Evolutionary conservation across 2,113 vertebrate genomes (phyloP), one percentile per base, ranked within the genome.

Genomic region (Hydropotes inermis): DNA sequence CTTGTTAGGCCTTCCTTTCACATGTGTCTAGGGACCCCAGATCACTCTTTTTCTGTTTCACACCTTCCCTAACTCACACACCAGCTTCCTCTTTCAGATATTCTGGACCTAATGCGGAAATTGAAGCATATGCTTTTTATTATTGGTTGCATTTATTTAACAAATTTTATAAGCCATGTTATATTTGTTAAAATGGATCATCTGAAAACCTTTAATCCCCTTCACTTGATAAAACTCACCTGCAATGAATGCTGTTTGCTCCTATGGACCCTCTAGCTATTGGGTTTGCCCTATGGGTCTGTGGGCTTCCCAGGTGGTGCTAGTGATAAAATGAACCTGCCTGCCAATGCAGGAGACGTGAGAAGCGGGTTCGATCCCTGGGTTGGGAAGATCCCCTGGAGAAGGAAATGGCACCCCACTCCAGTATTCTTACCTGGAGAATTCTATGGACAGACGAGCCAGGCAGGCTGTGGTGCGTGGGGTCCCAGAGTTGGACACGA

Each of bases 51-150:
- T 39, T 58, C 39, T 0, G 33, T 15, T 28, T 5, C 47, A 10
- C 47, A 2, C 39, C 25, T 43, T 19, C 17, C 33, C 3, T 0
- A 2, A 10, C 15, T 21, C 28, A 55, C 9, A 12, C 36, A 2
- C 43, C 1, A 7, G 8, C 7, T 13, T 87, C 45, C 36, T 33
- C 28, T 60, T 84, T 50, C 57, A 28, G 33, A 10, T 16, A 74
- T 21, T 11, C 43, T n/a, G 15, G 25, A 23, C 25, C 43, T 17
- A 6, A 17, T 9, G 25, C 39, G 50, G 50, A 57, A 52, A 85
- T 47, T 13, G 11, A 55, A 55, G 52, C 36, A 50, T 7, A 6
- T 1, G 17, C 28, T 45, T 55, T 36, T 79, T 92, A 58, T 58
- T 85, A 55, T 30, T 81, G 19, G 1, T 52, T 61, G 50, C 19